Evolutionary conservation across 2,113 vertebrate species (phyloP), one percentile per base, ranked within the genome.

Genomic region (Gambusia holbrooki): DNA sequence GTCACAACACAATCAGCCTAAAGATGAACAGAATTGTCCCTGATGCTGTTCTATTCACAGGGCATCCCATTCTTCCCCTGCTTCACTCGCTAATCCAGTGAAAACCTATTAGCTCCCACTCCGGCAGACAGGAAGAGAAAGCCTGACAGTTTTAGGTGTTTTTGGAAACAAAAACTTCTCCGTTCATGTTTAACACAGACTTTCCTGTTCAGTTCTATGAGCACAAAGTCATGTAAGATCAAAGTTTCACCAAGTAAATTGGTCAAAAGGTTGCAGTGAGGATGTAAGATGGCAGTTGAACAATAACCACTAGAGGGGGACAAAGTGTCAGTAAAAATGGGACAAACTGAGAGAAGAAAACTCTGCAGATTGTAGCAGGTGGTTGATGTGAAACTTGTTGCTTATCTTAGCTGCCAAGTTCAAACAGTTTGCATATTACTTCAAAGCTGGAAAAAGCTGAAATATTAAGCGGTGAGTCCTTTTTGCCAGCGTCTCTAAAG

Each of bases 221-320:
- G 22, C 8, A 58, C 25, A n/a, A 10, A 58, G 22, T 5, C 19
- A 7, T 58, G 22, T 25, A 25, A 54, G 51, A 58, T n/a, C 3
- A 58, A 58, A 7, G 17, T 17, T 17, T 48, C 45, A 48, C 45
- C 5, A n/a, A 58, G 51, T 10, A 25, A n/a, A 14, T 33, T 66
- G 29, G 28, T 54, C 30, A 9, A 30, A 7, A 3, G 22, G 51
- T n/a, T 58, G 15, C 22, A n/a, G 19, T 54, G 51, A 58, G 10
- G 5, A 12, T 63, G 5, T 8, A 17, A 27, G 13, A 28, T 62
- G 2, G 32, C 4, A 51, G 73, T 60, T 10, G 14, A 25, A 27
- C 82, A 71, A 82, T n/a, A 83, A 88, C 91, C 91, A 81, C 88
- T 77, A 92, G 92, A 87, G 88, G 91, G 92, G 22, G 86, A 71